Evolutionary conservation across 2,113 vertebrate species (phyloP).

Genomic region (Corythaeola cristata): DNA sequence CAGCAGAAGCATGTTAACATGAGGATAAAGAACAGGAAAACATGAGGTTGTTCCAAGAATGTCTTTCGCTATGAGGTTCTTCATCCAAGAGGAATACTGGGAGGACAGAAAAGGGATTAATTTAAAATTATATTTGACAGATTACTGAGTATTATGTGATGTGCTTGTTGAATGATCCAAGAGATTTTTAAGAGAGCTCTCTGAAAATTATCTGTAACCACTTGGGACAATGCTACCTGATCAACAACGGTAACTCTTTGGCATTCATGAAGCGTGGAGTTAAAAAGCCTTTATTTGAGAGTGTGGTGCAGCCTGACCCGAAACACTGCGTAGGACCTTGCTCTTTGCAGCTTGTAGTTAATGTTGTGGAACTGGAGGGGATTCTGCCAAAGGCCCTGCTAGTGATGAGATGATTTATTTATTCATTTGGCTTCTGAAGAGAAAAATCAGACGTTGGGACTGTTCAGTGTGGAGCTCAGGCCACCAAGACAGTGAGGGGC

Average conservation of each 20-base stretch:
- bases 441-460: not conserved
- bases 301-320: not conserved
- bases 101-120: not conserved
- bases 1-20: not conserved
- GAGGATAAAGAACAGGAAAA: not conserved
- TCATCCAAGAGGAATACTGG: not conserved
- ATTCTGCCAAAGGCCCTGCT: not conserved
- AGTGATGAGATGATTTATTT: not conserved
- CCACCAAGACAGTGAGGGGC: not conserved
- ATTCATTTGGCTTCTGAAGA: not conserved
- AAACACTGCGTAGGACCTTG: not conserved
- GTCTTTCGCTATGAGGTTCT: not conserved
- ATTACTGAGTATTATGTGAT: not conserved
- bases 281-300: not conserved
- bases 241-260: fast-evolving
- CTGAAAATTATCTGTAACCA: not conserved
- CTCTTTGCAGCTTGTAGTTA: not conserved
- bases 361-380: not conserved
- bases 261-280: not conserved
- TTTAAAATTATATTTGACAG: not conserved
- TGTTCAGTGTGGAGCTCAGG: not conserved
- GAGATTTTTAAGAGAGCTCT: not conserved
- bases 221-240: not conserved
- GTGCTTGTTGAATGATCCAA: not conserved
- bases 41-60: not conserved